Evolutionary conservation across 2,797 vertebrate genomes (phyloP), one percentile per base, ranked within the genome.

Genomic region (Malurus splendens): DNA sequence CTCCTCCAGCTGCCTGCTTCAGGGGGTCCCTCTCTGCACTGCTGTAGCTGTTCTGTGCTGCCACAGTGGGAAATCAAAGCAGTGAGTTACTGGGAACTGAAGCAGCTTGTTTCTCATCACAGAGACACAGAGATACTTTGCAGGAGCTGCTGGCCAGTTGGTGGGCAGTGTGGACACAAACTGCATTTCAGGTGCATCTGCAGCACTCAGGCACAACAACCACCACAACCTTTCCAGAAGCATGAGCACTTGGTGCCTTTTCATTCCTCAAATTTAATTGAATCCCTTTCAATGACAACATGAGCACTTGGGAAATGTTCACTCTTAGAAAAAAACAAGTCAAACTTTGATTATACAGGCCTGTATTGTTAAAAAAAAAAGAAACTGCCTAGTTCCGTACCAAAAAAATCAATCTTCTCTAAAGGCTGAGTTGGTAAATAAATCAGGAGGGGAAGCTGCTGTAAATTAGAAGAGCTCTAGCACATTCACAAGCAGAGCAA

Each of bases 401-500:
- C 8, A 79, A 85, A 91, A 86, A 93, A 93, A 80, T 80, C 84
- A 65, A 91, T 94, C 86, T 92, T 48, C 54, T 91, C 51, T 55
- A 27, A 75, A 72, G 84, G 30, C 59, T 82, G 39, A 59, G n/a
- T 52, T 70, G 59, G 84, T 82, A 92, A 90, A 94, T 92, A 94
- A 91, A 89, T 78, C 89, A 62, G 76, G 76, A 81, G 30, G 48
- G 62, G 66, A 91, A 89, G 59, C 44, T 81, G 79, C 70, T 90
- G 38, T 90, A 77, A 93, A 86, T 91, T 76, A 79, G 72, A 90
- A 71, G 39, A 91, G 44, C 60, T 88, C 59, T 80, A 42, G 70
- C 51, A 67, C 44, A 23, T 79, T 73, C 9, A 1, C 52, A 81
- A 78, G 71, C 41, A 54, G 68, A 86, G 75, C 4, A 5, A 33